Conservation (phyloP, 2,797 vertebrate genomes). For the Geotrypetes seraphini region DNA sequence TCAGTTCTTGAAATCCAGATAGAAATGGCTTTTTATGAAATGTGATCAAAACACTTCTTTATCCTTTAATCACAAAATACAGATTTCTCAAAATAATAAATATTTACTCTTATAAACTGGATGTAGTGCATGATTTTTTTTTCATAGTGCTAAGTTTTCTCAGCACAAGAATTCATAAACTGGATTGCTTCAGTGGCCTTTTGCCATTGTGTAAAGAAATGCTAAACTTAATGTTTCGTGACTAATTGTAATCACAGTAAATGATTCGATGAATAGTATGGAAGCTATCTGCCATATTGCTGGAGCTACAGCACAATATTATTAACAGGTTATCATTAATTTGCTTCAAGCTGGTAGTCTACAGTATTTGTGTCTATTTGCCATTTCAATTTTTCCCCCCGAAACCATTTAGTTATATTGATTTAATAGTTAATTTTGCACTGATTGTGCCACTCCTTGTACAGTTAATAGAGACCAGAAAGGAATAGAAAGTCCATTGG, state of each 20-base stretch:
- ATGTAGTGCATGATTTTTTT: too few relatives aligned
- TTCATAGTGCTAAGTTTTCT: too few relatives aligned
- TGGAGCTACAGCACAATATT: constrained; percentile 9
- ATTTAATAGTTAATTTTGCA: constrained; percentile 1
- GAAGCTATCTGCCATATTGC: neutral
- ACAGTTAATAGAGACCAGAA: constrained; percentile 10
- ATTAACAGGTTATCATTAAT: neutral
- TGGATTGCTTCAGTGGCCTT: too few relatives aligned
- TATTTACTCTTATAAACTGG: too few relatives aligned
- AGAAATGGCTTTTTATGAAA: too few relatives aligned
- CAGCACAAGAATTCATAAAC: too few relatives aligned
- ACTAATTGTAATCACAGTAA: constrained; percentile 3
- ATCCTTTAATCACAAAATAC: too few relatives aligned
- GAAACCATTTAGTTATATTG: constrained; percentile 2
- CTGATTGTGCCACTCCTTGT: constrained; percentile 1
- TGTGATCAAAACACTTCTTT: too few relatives aligned
- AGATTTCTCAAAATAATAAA: too few relatives aligned
- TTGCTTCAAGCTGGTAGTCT: constrained; percentile 5
- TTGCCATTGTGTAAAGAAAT: too few relatives aligned
- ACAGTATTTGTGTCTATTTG: neutral
- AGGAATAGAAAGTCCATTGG: constrained; percentile 2
- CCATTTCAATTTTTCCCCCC: constrained; percentile 1
- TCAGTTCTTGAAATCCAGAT: too few relatives aligned
- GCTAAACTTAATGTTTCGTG: constrained; percentile 1
- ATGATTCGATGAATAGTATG: neutral